phyloP scores from a whole-genome alignment of 2,797 vertebrate genomes.

The Ficedula albicollis region DNA sequence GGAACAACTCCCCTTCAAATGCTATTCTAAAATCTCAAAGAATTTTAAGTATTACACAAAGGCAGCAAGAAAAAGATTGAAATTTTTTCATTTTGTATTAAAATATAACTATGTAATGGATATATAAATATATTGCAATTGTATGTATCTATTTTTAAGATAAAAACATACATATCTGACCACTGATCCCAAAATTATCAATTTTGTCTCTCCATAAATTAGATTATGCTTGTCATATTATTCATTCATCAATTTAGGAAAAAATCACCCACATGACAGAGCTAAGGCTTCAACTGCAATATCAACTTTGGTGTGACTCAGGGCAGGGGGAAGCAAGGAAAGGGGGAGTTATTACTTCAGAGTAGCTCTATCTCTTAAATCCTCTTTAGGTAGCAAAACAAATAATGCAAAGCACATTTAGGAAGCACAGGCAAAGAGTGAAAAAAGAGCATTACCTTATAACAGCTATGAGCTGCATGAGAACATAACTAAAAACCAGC shows the following conservation, averaged over 20 bases:
- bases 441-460: neutral
- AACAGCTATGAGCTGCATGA: neutral
- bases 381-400: neutral
- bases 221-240: neutral
- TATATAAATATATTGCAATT: neutral
- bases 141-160: neutral
- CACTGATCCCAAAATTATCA: neutral
- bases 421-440: neutral
- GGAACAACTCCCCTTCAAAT: neutral
- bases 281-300: neutral
- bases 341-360: neutral
- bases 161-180: neutral
- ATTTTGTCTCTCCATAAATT: neutral
- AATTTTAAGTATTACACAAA: neutral
- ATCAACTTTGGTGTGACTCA: neutral
- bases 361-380: neutral
- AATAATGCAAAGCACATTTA: neutral
- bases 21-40: neutral
- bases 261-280: neutral
- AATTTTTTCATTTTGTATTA: neutral
- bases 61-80: neutral
- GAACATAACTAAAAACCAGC: neutral
- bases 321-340: neutral
- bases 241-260: neutral
- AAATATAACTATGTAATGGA: neutral